Evolutionary conservation across 2,113 vertebrate species (phyloP).

Genomic region (Hemiprocne comata): DNA sequence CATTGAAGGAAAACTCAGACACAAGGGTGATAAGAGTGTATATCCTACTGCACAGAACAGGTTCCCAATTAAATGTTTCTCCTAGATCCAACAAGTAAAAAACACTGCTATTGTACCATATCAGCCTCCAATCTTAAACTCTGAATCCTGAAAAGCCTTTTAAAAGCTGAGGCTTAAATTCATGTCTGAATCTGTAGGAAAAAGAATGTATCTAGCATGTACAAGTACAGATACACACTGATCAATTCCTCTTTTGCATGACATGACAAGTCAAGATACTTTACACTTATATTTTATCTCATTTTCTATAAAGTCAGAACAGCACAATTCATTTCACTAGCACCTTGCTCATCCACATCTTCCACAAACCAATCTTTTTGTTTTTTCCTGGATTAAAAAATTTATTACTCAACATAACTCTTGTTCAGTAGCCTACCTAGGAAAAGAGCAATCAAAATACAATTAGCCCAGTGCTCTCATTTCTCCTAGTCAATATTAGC

Average conservation of each 20-base stretch:
- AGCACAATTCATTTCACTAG: neutral
- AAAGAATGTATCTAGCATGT: neutral
- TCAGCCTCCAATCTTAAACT: neutral
- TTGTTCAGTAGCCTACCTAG: neutral
- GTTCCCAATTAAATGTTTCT: neutral
- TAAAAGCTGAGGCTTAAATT: neutral
- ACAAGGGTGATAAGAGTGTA: neutral
- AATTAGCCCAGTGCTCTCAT: neutral
- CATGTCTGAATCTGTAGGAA: neutral
- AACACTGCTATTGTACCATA: neutral
- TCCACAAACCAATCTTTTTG: neutral
- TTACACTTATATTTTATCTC: neutral
- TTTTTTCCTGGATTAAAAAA: neutral
- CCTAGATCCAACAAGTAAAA: neutral
- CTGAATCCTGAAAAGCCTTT: neutral
- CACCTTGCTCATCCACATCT: neutral
- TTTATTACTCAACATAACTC: neutral
- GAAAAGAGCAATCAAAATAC: neutral
- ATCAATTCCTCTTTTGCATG: neutral
- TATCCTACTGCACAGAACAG: neutral
- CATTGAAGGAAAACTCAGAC: neutral
- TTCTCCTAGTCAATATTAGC: neutral
- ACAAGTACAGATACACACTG: neutral
- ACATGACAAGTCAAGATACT: neutral
- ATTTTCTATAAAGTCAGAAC: neutral